Conservation (phyloP, 2,797 vertebrate species). For the Lepus townsendii region DNA sequence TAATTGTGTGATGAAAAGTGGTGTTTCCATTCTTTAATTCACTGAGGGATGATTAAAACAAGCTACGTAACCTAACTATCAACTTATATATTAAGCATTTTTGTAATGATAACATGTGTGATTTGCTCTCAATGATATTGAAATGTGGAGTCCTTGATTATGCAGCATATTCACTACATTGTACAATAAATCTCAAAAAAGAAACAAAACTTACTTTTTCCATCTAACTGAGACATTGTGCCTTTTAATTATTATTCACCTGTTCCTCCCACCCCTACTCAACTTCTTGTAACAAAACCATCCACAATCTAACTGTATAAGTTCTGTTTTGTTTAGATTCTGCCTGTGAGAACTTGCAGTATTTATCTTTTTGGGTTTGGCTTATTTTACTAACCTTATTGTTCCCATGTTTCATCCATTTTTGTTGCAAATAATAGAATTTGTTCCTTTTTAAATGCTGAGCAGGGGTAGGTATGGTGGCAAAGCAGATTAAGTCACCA, state of each 20-base stretch:
- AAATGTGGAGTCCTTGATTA: not conserved
- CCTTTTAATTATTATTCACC: fast-evolving
- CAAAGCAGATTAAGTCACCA: too few relatives aligned
- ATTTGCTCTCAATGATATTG: not conserved
- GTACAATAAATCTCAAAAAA: not conserved
- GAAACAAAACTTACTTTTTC: too few relatives aligned
- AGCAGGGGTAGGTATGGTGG: too few relatives aligned
- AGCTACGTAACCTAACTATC: too few relatives aligned
- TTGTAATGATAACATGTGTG: not conserved
- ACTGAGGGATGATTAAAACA: not conserved
- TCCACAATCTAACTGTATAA: not conserved
- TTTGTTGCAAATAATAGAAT: not conserved
- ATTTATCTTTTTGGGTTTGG: not conserved
- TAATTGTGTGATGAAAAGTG: not conserved
- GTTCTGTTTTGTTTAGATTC: not conserved
- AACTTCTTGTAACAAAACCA: too few relatives aligned
- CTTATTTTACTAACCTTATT: too few relatives aligned
- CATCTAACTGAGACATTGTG: too few relatives aligned
- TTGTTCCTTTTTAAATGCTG: not conserved
- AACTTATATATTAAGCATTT: not conserved
- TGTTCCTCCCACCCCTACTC: fast-evolving
- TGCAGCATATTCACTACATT: too few relatives aligned
- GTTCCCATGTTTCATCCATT: not conserved
- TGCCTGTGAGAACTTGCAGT: not conserved
- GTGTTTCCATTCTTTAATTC: not conserved